Conservation (phyloP, 2,113 vertebrate species). For the Coryphaenoides rupestris region DNA sequence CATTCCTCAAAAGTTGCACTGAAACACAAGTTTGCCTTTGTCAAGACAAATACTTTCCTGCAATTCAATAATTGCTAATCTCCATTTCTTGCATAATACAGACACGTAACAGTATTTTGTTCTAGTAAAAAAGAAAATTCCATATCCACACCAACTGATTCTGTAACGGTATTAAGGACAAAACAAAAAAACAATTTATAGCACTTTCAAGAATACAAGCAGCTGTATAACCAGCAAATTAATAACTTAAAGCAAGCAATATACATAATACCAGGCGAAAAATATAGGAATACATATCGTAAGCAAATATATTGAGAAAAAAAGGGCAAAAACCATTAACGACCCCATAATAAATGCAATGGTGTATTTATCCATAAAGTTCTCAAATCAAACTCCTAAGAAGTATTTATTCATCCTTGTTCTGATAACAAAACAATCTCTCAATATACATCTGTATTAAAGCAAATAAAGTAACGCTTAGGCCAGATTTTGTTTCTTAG, state of each 20-base stretch:
- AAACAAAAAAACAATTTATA: slow-evolving; percentile 39
- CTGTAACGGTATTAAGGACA: slow-evolving; percentile 40
- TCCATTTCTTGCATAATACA: slow-evolving; percentile 48
- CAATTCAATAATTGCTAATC: background rate
- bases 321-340: background rate
- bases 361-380: no score
- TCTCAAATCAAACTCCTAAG: no score
- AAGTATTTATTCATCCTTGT: no score
- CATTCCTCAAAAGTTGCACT: no score
- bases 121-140: slow-evolving; percentile 18
- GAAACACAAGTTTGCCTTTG: no score
- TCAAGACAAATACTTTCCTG: background rate
- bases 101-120: slow-evolving; percentile 37
- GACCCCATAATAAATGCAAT: no score
- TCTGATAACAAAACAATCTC: no score
- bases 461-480: no score
- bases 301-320: slow-evolving; percentile 33
- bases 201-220: slow-evolving; percentile 25
- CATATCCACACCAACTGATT: slow-evolving; percentile 20
- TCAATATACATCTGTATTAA: no score
- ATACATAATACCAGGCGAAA: slow-evolving; percentile 36
- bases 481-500: no score
- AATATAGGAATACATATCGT: slow-evolving; percentile 33
- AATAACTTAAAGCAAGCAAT: slow-evolving; percentile 50
- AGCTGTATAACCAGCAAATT: slow-evolving; percentile 46